Conservation (phyloP, 2,888 invertebrate species). For the Notocelia uddmanniana region DNA sequence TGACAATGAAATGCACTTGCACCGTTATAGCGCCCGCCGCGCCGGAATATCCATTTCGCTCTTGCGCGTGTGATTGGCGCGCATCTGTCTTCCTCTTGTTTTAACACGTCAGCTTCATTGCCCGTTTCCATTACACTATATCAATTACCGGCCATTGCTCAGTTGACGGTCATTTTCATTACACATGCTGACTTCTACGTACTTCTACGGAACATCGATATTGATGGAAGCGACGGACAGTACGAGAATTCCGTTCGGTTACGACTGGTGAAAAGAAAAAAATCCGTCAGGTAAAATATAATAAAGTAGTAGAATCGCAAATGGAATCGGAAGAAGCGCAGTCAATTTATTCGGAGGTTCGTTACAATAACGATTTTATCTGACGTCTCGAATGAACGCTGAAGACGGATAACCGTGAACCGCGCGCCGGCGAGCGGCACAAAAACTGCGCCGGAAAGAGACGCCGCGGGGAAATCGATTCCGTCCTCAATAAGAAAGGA, state of each 20-base stretch:
- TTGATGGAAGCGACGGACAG: conserved; percentile 9
- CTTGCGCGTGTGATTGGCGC: conserved; percentile 63
- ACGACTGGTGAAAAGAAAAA: conserved; percentile 50
- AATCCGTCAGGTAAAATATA: conserved; percentile 66
- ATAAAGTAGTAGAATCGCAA: conserved; percentile 68
- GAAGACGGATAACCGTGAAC: conserved; percentile 83
- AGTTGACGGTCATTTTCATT: conserved; percentile 60
- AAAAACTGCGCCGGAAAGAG: conserved; percentile 81
- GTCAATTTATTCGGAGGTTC: conserved; percentile 76
- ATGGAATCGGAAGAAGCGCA: conserved; percentile 70
- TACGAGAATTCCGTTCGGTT: conserved; percentile 38
- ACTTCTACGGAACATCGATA: conserved; percentile 20
- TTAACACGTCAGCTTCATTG: conserved; percentile 79
- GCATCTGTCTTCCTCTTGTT: conserved; percentile 74
- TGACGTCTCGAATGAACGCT: conserved; percentile 76
- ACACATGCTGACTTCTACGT: conserved; percentile 47
- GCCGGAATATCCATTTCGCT: conserved; percentile 73
- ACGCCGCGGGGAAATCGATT: conserved; percentile 77
- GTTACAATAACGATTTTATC: conserved; percentile 79
- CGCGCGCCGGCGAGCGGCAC: conserved; percentile 61
- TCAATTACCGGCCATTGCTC: conserved; percentile 73
- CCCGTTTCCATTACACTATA: conserved; percentile 84
- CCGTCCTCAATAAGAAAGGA: conserved; percentile 78
- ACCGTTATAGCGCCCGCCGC: conserved; percentile 65
- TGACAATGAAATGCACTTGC: conserved; percentile 72